Percentiles rank a stretch among this genome's conserved stretches.
These are phyloP conservation scores for Plectus sambesii DNA, from an alignment of 1,140 invertebrate genomes.

Conservation along the genomic window DNA sequence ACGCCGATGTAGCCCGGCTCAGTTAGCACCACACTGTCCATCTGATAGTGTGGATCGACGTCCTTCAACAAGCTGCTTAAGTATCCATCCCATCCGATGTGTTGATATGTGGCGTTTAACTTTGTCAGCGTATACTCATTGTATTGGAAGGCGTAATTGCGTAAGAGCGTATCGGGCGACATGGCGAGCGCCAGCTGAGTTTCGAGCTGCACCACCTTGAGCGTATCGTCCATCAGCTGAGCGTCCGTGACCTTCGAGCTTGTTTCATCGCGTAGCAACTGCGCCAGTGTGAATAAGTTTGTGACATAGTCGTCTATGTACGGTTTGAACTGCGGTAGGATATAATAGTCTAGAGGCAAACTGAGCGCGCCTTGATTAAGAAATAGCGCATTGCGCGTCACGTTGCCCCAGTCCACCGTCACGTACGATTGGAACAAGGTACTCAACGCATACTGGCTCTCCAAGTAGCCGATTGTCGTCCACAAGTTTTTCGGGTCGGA, in stretches of 20 bases:
- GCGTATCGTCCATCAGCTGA: too few relatives aligned
- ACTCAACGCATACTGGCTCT: slow-evolving; percentile 18
- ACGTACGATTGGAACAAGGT: slow-evolving; percentile 21
- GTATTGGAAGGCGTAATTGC: slow-evolving; percentile 33
- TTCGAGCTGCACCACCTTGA: slow-evolving; percentile 27
- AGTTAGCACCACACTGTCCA: slow-evolving; percentile 22
- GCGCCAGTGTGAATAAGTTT: slow-evolving; percentile 7
- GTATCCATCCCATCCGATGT: slow-evolving; percentile 24
- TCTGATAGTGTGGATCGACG: slow-evolving; percentile 6
- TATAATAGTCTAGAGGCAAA: slow-evolving; percentile 27
- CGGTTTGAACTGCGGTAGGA: slow-evolving; percentile 25
- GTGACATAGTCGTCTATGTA: slow-evolving; percentile 21
- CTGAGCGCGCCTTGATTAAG: slow-evolving; percentile 25
- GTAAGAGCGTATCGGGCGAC: slow-evolving; percentile 30
- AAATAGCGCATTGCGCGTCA: slow-evolving; percentile 25
- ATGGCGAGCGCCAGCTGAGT: slow-evolving; percentile 26
- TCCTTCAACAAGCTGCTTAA: slow-evolving; percentile 12
- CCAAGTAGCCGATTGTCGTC: slow-evolving; percentile 11
- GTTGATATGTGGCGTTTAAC: slow-evolving; percentile 17
- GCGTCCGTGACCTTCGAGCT: too few relatives aligned
- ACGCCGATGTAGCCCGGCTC: slow-evolving; percentile 27
- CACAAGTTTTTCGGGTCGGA: slow-evolving; percentile 12
- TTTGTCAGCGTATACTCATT: slow-evolving; percentile 23
- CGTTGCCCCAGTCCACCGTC: slow-evolving; percentile 24
- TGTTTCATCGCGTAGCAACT: too few relatives aligned